Evolutionary conservation across 2,888 invertebrate species (phyloP).

Genomic region (Isoperla grammatica): DNA sequence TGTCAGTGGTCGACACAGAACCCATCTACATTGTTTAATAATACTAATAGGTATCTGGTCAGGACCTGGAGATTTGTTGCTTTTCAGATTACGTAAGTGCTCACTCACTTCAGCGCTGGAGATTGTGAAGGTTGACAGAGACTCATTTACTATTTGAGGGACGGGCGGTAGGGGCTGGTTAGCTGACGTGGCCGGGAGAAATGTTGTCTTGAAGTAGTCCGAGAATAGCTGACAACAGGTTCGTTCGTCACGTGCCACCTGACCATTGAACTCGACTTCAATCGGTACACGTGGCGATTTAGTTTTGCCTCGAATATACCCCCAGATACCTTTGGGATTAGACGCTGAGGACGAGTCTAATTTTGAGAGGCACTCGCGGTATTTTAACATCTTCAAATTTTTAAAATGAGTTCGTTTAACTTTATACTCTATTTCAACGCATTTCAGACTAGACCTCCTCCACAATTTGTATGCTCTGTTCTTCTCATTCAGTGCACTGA

Average conservation of each 20-base stretch:
- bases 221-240: background rate
- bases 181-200: background rate
- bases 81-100: background rate
- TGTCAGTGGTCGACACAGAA: background rate
- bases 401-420: background rate
- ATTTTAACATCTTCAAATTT: background rate
- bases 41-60: constrained; percentile 4
- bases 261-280: background rate
- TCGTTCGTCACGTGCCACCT: background rate
- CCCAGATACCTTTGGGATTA: background rate
- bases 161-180: background rate
- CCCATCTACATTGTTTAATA: background rate
- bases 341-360: background rate
- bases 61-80: constrained; percentile 1
- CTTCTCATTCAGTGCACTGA: background rate
- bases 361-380: background rate
- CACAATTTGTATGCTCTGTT: background rate
- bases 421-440: background rate
- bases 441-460: background rate
- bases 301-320: background rate
- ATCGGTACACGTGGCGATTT: background rate
- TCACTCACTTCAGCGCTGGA: background rate
- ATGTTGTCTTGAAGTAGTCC: background rate
- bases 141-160: background rate
- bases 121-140: background rate